phyloP scores from a whole-genome alignment of 2,888 invertebrate species.

The Dioctria rufipes region DNA sequence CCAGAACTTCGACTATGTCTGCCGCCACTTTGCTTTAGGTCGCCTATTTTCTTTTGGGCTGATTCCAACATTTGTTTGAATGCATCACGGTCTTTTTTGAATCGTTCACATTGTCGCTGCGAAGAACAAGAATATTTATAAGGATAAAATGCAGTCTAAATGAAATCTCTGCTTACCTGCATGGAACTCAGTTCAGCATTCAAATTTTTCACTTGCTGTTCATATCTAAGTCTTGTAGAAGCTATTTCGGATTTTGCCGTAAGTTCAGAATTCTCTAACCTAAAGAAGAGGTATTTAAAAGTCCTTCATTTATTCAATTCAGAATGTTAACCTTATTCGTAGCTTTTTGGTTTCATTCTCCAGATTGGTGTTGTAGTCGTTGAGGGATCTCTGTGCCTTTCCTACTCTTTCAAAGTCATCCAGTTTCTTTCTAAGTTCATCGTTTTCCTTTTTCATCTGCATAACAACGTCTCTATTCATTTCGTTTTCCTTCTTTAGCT shows the following conservation, averaged over 20 bases:
- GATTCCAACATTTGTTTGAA: slow-evolving; percentile 92
- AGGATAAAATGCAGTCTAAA: not conserved
- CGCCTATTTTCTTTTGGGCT: slow-evolving; percentile 87
- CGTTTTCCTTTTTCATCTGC: slow-evolving; percentile 82
- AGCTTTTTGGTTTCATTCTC: slow-evolving; percentile 83
- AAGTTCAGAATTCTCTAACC: slow-evolving; percentile 79
- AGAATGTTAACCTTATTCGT: slow-evolving; percentile 74
- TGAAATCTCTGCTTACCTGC: slow-evolving; percentile 73
- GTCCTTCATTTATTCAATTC: slow-evolving; percentile 68
- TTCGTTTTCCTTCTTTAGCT: slow-evolving; percentile 78
- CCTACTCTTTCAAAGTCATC: slow-evolving; percentile 89
- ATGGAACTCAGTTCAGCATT: slow-evolving; percentile 87
- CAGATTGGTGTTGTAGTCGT: slow-evolving; percentile 81
- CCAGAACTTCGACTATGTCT: slow-evolving; percentile 77
- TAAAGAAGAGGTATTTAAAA: slow-evolving; percentile 59
- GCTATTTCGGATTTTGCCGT: slow-evolving; percentile 84
- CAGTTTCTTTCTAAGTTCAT: slow-evolving; percentile 84
- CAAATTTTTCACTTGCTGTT: slow-evolving; percentile 85
- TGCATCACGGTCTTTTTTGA: slow-evolving; percentile 89
- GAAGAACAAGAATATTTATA: slow-evolving; percentile 19
- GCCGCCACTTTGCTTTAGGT: slow-evolving; percentile 77
- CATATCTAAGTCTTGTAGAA: slow-evolving; percentile 87
- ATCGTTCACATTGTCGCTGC: slow-evolving; percentile 74
- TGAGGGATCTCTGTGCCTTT: slow-evolving; percentile 85
- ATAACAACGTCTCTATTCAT: slow-evolving; percentile 81